phyloP scores from a whole-genome alignment of 1,140 invertebrate genomes.

The Anadara kagoshimensis region DNA sequence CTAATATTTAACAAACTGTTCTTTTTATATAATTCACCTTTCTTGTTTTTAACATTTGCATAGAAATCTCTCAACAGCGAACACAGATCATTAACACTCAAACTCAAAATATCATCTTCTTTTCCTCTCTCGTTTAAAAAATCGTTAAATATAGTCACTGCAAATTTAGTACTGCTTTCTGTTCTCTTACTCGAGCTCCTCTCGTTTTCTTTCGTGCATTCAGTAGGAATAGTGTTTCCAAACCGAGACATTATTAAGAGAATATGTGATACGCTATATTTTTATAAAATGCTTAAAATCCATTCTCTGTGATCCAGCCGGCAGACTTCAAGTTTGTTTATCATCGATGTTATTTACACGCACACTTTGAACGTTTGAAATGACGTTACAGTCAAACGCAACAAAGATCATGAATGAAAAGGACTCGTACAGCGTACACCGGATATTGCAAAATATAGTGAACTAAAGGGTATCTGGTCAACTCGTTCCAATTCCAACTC shows the following conservation, averaged over 20 bases:
- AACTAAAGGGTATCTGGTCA: too few species aligned
- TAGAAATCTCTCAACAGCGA: not conserved
- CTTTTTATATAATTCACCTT: constrained; percentile 17
- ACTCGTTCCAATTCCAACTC: too few species aligned
- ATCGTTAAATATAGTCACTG: not conserved
- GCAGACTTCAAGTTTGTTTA: too few species aligned
- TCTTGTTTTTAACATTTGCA: not conserved
- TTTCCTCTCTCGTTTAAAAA: not conserved
- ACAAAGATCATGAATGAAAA: too few species aligned
- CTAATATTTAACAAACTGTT: constrained; percentile 14
- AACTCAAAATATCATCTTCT: not conserved
- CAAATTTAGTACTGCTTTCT: not conserved
- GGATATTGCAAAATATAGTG: too few species aligned
- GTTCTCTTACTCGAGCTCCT: not conserved
- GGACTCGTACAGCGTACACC: too few species aligned
- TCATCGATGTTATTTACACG: too few species aligned
- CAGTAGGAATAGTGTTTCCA: not conserved
- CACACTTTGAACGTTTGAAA: too few species aligned
- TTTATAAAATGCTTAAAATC: too few species aligned
- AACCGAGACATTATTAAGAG: not conserved
- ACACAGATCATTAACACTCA: not conserved
- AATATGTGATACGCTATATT: too few species aligned
- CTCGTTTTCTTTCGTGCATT: not conserved
- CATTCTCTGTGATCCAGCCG: too few species aligned
- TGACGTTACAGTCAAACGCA: too few species aligned